phyloP scores from a whole-genome alignment of 2,113 vertebrate genomes.

The Pterocles gutturalis region DNA sequence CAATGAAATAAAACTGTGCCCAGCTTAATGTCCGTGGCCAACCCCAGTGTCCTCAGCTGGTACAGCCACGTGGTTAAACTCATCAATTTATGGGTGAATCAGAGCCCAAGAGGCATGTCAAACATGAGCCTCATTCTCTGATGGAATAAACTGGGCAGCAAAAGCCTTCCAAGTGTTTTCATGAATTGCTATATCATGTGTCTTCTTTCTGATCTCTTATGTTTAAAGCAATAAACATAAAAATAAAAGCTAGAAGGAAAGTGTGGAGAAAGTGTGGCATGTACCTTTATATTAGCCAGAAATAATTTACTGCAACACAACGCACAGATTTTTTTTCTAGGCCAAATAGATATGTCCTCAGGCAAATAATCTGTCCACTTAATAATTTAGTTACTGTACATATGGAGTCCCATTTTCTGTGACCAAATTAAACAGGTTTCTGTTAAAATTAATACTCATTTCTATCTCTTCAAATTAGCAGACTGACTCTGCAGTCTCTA shows the following conservation, averaged over 20 bases:
- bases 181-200: background rate
- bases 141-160: background rate
- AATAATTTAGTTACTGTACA: conserved; percentile 74
- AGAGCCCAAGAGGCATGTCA: background rate
- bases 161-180: background rate
- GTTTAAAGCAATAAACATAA: background rate
- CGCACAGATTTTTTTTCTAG: conserved; percentile 57
- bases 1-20: background rate
- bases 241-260: background rate
- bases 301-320: background rate
- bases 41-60: background rate
- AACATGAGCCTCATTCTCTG: background rate
- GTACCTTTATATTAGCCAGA: background rate
- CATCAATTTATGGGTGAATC: background rate
- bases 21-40: background rate
- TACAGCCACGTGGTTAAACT: background rate
- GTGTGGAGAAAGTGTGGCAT: background rate
- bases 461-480: conserved; percentile 18
- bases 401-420: conserved; percentile 64
- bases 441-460: conserved; percentile 30
- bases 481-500: background rate
- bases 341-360: conserved; percentile 60
- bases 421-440: conserved; percentile 34
- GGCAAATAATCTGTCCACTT: conserved; percentile 68
- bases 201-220: background rate